These are phyloP conservation scores for Limnothrissa miodon DNA, from an alignment of 2,113 vertebrate species.

Conservation along the genomic window DNA sequence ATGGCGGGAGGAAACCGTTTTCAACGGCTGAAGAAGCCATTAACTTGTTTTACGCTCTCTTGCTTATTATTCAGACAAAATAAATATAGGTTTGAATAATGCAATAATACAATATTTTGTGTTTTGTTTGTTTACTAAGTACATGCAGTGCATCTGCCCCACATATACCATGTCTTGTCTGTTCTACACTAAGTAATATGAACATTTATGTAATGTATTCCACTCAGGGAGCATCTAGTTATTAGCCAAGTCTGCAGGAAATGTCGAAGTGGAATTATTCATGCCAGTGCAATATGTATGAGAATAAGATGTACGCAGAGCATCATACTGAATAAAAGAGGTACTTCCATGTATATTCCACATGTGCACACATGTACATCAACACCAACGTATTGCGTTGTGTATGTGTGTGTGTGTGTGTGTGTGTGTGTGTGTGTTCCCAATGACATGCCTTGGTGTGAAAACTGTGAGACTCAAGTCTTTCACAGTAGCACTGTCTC, in stretches of 20 bases:
- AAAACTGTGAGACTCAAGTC: neutral
- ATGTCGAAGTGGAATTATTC: neutral
- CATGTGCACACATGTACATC: neutral
- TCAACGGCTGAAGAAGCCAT: conserved; percentile 2
- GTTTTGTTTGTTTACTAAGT: neutral
- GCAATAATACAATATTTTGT: neutral
- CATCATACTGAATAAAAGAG: neutral
- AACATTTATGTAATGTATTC: neutral
- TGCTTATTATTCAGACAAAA: neutral
- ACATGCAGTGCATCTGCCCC: neutral
- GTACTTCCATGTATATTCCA: neutral
- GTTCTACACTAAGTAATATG: neutral
- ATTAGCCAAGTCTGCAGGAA: neutral
- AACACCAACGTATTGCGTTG: neutral
- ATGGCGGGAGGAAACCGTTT: neutral
- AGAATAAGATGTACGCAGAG: neutral
- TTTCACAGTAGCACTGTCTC: neutral
- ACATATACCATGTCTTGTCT: neutral
- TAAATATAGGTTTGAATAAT: neutral
- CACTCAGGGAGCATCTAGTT: neutral
- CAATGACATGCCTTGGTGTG: neutral
- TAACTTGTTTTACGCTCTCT: neutral
- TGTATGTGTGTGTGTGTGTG: neutral
- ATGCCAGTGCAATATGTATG: neutral
- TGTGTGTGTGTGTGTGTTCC: neutral